These are phyloP conservation scores for Struthio camelus DNA, from an alignment of 2,113 vertebrate genomes.

Conservation along the genomic window DNA sequence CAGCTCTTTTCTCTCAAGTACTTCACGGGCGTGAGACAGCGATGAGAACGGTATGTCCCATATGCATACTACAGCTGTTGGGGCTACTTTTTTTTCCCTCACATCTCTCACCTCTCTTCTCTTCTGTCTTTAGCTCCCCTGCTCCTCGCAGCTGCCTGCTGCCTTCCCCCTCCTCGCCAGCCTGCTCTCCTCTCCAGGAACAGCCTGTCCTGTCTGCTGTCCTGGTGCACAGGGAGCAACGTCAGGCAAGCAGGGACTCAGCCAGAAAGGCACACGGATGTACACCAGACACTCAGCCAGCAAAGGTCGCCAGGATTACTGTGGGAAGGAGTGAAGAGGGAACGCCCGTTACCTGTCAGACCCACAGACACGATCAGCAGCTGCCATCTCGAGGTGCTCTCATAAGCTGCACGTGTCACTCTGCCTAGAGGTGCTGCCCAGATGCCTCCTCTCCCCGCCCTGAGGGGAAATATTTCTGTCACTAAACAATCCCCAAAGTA, in stretches of 20 bases:
- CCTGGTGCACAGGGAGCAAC: accelerated
- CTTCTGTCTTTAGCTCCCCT: not conserved
- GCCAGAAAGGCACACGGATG: not conserved
- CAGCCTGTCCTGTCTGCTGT: not conserved
- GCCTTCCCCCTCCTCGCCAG: not conserved
- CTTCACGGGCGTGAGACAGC: not conserved
- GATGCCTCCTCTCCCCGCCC: not conserved
- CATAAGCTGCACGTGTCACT: not conserved
- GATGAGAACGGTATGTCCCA: accelerated
- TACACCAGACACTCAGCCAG: not conserved
- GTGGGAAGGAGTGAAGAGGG: not conserved
- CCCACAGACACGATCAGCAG: not conserved
- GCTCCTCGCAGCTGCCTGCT: not conserved
- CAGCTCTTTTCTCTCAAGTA: not conserved
- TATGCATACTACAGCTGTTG: not conserved
- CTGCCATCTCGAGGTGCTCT: conserved; percentile 1
- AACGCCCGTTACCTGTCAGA: not conserved
- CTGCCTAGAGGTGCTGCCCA: not conserved
- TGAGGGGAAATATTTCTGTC: accelerated
- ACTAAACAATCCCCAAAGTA: not conserved
- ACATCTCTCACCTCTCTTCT: not conserved
- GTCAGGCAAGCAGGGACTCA: not conserved
- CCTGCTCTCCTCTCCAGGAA: not conserved
- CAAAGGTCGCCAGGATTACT: not conserved
- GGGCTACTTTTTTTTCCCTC: not conserved